A percentile compares a stretch with the other conserved stretches of the same genome.
Conservation (phyloP, 2,113 vertebrate genomes). For the Lepisosteus osseus region DNA sequence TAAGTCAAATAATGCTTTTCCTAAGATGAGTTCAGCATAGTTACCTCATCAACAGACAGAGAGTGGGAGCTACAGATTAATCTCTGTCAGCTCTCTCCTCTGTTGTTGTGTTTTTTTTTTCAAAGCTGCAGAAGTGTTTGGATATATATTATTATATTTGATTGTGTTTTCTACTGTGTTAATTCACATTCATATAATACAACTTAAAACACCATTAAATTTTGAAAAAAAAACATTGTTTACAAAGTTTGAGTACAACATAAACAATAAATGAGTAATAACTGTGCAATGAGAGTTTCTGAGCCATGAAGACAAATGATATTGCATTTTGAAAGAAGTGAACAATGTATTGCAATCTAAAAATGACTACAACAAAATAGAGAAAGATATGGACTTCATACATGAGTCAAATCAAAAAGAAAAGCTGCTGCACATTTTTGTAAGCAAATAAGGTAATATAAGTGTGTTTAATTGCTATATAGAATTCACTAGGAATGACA, state of each 20-base stretch:
- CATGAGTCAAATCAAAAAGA: slow-evolving; percentile 9
- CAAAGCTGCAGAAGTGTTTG: neutral
- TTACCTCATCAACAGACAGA: neutral
- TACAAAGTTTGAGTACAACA: no score
- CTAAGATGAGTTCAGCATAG: slow-evolving; percentile 1
- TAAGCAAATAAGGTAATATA: neutral
- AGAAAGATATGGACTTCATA: slow-evolving; percentile 10
- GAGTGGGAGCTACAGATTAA: neutral
- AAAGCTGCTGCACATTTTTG: no score
- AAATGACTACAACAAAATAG: neutral
- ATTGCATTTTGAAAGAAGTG: slow-evolving; percentile 14
- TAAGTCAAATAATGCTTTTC: neutral
- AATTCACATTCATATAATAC: neutral
- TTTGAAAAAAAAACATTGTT: no score
- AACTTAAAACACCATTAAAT: no score
- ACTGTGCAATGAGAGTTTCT: neutral
- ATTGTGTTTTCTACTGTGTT: neutral
- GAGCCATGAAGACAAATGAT: neutral
- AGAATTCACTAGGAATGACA: neutral
- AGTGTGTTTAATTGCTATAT: neutral
- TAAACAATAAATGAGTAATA: no score
- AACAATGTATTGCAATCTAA: slow-evolving; percentile 9
- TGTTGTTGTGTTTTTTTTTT: neutral
- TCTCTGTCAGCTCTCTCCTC: neutral
- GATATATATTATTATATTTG: neutral